Conservation (phyloP, 2,888 invertebrate species). For the Diadegma fenestrale region DNA sequence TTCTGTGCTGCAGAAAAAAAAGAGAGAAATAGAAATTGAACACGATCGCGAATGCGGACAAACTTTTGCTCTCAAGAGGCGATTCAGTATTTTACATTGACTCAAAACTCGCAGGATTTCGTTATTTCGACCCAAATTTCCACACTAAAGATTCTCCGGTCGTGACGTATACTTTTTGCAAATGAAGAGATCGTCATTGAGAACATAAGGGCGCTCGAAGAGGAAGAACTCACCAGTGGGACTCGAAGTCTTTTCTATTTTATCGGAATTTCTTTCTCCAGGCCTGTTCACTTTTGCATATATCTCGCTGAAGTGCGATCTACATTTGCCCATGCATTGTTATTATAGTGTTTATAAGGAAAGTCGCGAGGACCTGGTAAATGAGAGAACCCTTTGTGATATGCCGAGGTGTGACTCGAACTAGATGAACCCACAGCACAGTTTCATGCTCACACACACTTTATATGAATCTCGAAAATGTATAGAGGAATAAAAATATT, state of each 20-base stretch:
- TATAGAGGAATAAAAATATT: neutral
- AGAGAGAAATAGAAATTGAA: neutral
- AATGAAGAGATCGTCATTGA: neutral
- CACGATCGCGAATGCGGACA: neutral
- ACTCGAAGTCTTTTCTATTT: conserved; percentile 55
- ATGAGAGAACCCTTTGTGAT: conserved; percentile 22
- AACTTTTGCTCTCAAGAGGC: neutral
- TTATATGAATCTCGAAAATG: neutral
- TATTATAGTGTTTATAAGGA: neutral
- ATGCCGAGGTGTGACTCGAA: conserved; percentile 49
- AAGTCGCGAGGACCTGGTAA: neutral
- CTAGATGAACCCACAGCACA: conserved; percentile 42
- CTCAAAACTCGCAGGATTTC: neutral
- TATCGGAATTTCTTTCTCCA: conserved; percentile 59
- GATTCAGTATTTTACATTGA: neutral
- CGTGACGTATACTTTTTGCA: neutral
- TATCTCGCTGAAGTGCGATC: conserved; percentile 21
- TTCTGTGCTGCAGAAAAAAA: neutral
- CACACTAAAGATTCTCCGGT: neutral
- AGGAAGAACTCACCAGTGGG: neutral
- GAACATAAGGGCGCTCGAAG: neutral
- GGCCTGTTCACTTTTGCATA: neutral
- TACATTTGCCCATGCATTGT: neutral
- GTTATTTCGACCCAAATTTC: too few species aligned
- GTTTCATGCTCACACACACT: neutral